A percentile compares a stretch with the other conserved stretches of the same genome.
phyloP scores from a whole-genome alignment of 2,797 vertebrate species.

The Thalassophryne amazonica region DNA sequence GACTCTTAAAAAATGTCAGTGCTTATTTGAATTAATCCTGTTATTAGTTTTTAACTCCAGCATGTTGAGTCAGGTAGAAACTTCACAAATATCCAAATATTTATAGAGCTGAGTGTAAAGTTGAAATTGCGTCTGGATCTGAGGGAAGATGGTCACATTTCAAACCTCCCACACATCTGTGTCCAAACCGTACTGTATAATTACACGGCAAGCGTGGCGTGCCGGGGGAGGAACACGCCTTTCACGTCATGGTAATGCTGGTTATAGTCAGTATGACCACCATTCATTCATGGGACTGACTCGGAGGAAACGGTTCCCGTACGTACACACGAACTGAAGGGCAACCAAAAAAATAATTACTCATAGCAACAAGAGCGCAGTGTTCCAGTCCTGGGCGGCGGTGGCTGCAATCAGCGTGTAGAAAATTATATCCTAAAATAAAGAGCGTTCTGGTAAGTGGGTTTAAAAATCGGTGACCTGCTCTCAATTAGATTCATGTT shows the following conservation, averaged over 20 bases:
- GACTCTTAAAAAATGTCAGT: too few relatives aligned
- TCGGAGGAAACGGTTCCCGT: conserved; percentile 32
- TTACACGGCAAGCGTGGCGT: conserved; percentile 67
- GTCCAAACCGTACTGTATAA: conserved; percentile 71
- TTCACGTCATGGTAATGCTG: conserved; percentile 66
- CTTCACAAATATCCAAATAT: too few relatives aligned
- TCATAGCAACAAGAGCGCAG: conserved; percentile 34
- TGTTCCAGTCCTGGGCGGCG: conserved; percentile 34
- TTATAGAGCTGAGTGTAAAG: too few relatives aligned
- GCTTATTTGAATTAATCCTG: too few relatives aligned
- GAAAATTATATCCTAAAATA: conserved; percentile 50
- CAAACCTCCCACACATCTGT: too few relatives aligned
- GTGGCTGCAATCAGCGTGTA: conserved; percentile 20
- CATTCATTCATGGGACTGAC: conserved; percentile 31
- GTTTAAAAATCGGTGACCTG: conserved; percentile 19
- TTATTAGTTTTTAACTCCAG: too few relatives aligned
- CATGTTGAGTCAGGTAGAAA: too few relatives aligned
- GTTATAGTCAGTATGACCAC: conserved; percentile 56
- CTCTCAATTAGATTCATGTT: conserved; percentile 21
- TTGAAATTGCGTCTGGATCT: too few relatives aligned
- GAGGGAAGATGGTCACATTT: too few relatives aligned
- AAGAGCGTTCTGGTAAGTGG: conserved; percentile 23
- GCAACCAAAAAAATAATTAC: conserved; percentile 40
- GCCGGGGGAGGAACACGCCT: conserved; percentile 43
- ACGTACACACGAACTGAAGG: conserved; percentile 24